Conservation (phyloP, 2,113 vertebrate genomes). For the Oreochromis niloticus region DNA sequence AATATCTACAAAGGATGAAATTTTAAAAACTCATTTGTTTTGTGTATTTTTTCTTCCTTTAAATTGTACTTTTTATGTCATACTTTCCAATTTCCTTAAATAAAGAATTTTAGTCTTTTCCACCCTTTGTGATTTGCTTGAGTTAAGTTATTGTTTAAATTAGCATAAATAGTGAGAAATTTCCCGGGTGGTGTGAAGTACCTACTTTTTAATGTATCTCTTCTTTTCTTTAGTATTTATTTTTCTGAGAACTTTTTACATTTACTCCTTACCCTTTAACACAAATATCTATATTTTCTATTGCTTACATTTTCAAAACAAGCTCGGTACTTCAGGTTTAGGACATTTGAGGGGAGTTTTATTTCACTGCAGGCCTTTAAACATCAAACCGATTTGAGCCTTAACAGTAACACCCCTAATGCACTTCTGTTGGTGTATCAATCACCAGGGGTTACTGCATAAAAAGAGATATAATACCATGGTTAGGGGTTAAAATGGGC, state of each 20-base stretch:
- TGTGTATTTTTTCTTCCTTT: neutral
- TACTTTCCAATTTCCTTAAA: neutral
- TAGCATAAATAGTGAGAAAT: neutral
- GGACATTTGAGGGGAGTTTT: neutral
- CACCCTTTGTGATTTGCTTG: neutral
- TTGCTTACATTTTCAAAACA: neutral
- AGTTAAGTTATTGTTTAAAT: neutral
- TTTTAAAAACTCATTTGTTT: neutral
- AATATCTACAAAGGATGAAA: accelerated
- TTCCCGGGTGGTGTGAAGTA: neutral
- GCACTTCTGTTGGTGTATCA: neutral
- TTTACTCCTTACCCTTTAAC: neutral
- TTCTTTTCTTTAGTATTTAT: neutral
- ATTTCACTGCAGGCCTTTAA: too few species aligned
- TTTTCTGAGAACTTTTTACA: accelerated
- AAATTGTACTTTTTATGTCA: neutral
- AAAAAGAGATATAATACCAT: neutral
- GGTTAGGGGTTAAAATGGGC: neutral
- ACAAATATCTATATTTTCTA: accelerated
- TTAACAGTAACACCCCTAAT: neutral
- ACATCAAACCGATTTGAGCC: accelerated
- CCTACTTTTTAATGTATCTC: neutral
- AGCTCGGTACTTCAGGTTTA: neutral
- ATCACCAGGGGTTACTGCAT: neutral
- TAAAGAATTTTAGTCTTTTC: neutral